phyloP scores from a whole-genome alignment of 1,140 invertebrate species.

The Zaprionus inermis region DNA sequence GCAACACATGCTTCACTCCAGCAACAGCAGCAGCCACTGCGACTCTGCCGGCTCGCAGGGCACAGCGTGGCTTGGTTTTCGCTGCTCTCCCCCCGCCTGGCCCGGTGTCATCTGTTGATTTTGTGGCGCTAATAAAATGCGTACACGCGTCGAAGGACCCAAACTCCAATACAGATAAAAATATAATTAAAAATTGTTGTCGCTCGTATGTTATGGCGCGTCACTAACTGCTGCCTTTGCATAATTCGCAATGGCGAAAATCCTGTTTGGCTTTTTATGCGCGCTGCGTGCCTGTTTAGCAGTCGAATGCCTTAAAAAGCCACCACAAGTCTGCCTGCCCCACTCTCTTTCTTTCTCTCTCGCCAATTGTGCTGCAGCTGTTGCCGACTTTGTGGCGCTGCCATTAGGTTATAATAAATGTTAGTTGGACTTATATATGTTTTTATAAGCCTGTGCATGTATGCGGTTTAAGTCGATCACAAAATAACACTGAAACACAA shows the following conservation, averaged over 20 bases:
- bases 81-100: slow-evolving; percentile 16
- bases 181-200: slow-evolving; percentile 76
- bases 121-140: slow-evolving; percentile 64
- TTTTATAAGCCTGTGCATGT: background rate
- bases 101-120: slow-evolving; percentile 45
- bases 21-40: background rate
- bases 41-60: background rate
- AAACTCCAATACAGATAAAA: slow-evolving; percentile 70
- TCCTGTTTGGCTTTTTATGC: slow-evolving; percentile 73
- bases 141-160: slow-evolving; percentile 39
- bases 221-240: slow-evolving; percentile 23
- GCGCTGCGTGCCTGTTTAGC: slow-evolving; percentile 66
- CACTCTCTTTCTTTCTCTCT: no score
- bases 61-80: slow-evolving; percentile 4
- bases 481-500: background rate
- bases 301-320: slow-evolving; percentile 52
- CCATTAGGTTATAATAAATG: slow-evolving; percentile 31
- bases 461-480: background rate
- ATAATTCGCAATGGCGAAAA: slow-evolving; percentile 63
- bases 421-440: slow-evolving; percentile 16
- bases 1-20: slow-evolving; percentile 34
- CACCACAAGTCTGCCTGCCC: slow-evolving; percentile 14
- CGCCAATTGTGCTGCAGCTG: no score
- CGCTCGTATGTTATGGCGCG: slow-evolving; percentile 16
- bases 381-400: slow-evolving; percentile 48